Evolutionary conservation across 2,888 invertebrate species (phyloP), one percentile per base, ranked within the genome.

Genomic region (Spisula solida): DNA sequence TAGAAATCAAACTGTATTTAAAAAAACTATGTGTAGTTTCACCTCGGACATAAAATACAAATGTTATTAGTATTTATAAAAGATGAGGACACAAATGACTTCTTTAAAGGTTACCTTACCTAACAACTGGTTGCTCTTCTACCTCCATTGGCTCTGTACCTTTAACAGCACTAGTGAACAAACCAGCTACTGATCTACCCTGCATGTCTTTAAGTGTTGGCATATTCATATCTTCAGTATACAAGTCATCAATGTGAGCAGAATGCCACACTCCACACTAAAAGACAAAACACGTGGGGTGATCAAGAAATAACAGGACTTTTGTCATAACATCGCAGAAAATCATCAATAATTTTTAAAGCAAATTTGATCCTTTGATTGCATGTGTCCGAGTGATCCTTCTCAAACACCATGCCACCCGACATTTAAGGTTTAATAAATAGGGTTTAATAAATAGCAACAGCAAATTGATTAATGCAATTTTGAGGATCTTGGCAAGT

Each of bases 211-310:
- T 83, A 14, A 94, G 80, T 41, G 89, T 88, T 8, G 94, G 94
- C 81, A 94, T 83, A 20, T 91, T 86, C 48, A 88, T 85, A 78
- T 91, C 92, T 20, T 88, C 86, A 12, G 92, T 91, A n/a, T 92
- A 88, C 16, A 96, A 94, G 84, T 96, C 95, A 93, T 96, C 96
- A 60, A 96, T 94, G 82, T 96, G 96, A 25, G 94, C 94, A 18
- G 94, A 95, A 60, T 94, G 93, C 96, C 96, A 96, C 75, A 89
- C 90, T 12, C 95, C 95, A 91, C 95, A 95, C 95, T 95, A 29
- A n/a, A 86, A 78, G 5, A 29, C 14, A 51, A 51, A 51, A 51
- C 16, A 16, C 20, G n/a, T 5, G 55, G 55, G 14, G 2, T 55
- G 14, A 55, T 18, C 14, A 4, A 55, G 14, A 55, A 55, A 18